Evolutionary conservation across 2,888 invertebrate genomes (phyloP).

Genomic region (Pheosia gnoma): DNA sequence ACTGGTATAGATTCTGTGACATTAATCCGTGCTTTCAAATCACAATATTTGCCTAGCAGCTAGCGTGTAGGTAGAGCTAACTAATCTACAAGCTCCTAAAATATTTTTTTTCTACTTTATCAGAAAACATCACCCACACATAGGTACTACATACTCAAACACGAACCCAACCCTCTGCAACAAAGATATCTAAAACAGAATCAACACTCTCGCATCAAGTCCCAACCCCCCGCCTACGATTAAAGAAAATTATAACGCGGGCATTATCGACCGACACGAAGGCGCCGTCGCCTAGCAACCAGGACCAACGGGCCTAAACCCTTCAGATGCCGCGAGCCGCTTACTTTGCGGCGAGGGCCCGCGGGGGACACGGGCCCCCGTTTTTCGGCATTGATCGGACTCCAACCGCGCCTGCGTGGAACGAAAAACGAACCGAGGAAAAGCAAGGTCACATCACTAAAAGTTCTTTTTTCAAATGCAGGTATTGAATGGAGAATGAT

Average conservation of each 20-base stretch:
- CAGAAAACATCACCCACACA: neutral
- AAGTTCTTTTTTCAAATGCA: constrained; percentile 79
- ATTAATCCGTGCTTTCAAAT: too few species aligned
- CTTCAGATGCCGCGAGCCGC: constrained; percentile 79
- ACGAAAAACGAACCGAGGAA: constrained; percentile 78
- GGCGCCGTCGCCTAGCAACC: constrained; percentile 78
- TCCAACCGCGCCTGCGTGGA: constrained; percentile 78
- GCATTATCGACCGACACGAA: constrained; percentile 73
- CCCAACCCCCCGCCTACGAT: constrained; percentile 52
- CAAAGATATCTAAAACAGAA: constrained; percentile 49
- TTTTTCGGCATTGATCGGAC: constrained; percentile 82
- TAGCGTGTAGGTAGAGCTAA: too few species aligned
- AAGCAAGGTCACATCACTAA: constrained; percentile 81
- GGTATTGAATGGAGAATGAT: constrained; percentile 80
- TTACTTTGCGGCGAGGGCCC: constrained; percentile 73
- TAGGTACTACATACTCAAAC: constrained; percentile 12
- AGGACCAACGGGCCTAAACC: constrained; percentile 64
- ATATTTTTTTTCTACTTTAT: constrained; percentile 1
- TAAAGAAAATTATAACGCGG: constrained; percentile 77
- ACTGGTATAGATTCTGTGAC: too few species aligned
- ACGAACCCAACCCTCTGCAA: constrained; percentile 31
- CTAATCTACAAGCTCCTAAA: neutral
- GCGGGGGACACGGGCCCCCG: constrained; percentile 68
- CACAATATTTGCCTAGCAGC: too few species aligned
- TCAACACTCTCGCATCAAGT: constrained; percentile 42